Base-by-base conservation (phyloP, 2,888 invertebrate genomes). In the Luperina testacea region DNA sequence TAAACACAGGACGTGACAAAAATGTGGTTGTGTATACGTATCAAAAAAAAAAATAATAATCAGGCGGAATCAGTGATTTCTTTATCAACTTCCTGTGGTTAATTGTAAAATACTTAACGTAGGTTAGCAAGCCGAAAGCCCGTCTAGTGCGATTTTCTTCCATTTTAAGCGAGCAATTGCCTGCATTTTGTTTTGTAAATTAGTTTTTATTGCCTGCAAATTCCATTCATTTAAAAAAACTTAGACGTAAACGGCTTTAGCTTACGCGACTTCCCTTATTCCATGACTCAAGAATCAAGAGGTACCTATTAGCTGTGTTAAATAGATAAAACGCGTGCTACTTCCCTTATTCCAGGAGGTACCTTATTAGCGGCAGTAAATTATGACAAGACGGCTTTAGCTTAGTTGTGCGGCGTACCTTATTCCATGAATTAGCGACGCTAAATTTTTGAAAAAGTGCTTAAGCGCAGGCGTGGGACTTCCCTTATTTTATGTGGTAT, bases 1-100 rank as follows among this genome's bases (percentile, higher is more conserved):
- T 69, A 17, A 17, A 59, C 32, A 70, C 32, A 68, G 69, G 42
- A 81, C 59, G 81, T 51, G 59, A 20, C 15, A 24, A 51, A 48
- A 80, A 79, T 67, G 74, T 59, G 80, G 57, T 72, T 8, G 7
- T 64, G 32, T 65, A 65, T 65, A 38, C 38, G 4, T 38, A 57
- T 59, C 8, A 67, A 61, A 53, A 32, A 9, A 13, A 32, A 17
- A 65, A 38, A 71, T 24, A n/a, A 38, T 20, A n/a, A 45, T 51
- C 51, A 48, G 2, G 20, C 51, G 17, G 51, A 53, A 80, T 67
- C 45, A 45, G 15, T 67, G 42, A 53, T 38, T 61, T 38, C n/a
- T 24, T 53, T 80, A 79, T 80, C 51, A 45, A 32, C 32, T 59
- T 73, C 27, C 57, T 74, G 51, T 53, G 51, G 51, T 45, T 74